Base-by-base conservation (phyloP, 2,888 invertebrate species). In the Eledone cirrhosa region DNA sequence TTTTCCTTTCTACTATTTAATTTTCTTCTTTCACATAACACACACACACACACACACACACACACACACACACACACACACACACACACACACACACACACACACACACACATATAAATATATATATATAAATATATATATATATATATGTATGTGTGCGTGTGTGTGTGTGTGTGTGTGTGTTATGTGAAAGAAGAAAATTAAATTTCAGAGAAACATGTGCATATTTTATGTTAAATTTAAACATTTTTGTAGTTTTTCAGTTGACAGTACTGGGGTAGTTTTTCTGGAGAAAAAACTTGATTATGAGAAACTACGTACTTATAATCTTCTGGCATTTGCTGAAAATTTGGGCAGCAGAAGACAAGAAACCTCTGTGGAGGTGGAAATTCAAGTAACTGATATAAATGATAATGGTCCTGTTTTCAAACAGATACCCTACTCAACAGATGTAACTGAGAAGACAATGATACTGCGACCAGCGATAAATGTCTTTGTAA, bases 251-350 rank as follows among this genome's bases (percentile, higher is more conserved):
- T 77, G 24, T 59, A 77, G 63, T 24, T 77, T 63, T 59, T 59
- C 63, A 48, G 48, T 77, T 14, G 19, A 33, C 33, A 19, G 19
- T 27, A 31, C 48, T 24, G 97, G 97, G 0, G 95, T 95, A 88
- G 89, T 98, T 75, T 93, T 94, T 85, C 96, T 96, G 0, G 96
- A 95, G 0, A 94, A 95, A 86, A 95, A 95, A 0, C 90, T 97
- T 80, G 96, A 97, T 90, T 88, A 84, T 81, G 88, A 88, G 65
- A 75, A 74, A 4, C 48, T 84, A 31, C 0, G 41, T 24, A n/a
- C 72, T 65, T 13, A 27, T 24, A 48, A 53, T 53, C 11, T 84
- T n/a, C 74, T 82, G 24, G 81, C 80, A 19, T 72, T 65, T 69
- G 84, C 83, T 8, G 24, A 67, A 5, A 83, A 84, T 33, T 75